Percentiles rank a stretch among this genome's conserved stretches.
These are phyloP conservation scores for Battus philenor DNA, from an alignment of 1,140 invertebrate genomes.

Conservation along the genomic window DNA sequence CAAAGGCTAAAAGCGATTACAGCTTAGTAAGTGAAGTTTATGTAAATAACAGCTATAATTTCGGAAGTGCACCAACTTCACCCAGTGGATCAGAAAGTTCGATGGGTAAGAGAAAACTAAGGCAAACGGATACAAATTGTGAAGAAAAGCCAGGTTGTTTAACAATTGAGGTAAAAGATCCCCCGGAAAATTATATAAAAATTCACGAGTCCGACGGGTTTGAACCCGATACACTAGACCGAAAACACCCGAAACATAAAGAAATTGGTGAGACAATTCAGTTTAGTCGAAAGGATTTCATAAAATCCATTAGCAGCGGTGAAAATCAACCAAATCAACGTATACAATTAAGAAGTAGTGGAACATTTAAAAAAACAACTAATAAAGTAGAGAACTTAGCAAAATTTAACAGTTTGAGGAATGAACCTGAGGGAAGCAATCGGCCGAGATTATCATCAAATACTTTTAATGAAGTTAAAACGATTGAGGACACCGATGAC, in stretches of 20 bases:
- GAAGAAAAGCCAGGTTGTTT: constrained; percentile 81
- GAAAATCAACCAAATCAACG: constrained; percentile 78
- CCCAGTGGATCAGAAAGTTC: constrained; percentile 81
- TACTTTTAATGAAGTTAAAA: constrained; percentile 41
- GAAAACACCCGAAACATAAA: constrained; percentile 83
- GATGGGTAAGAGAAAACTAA: constrained; percentile 69
- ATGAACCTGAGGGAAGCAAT: constrained; percentile 82
- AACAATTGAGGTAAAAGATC: constrained; percentile 87
- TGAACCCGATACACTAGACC: constrained; percentile 89
- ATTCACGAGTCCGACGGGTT: constrained; percentile 85
- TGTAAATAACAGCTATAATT: constrained; percentile 85
- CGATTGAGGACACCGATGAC: constrained; percentile 35
- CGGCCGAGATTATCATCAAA: constrained; percentile 37
- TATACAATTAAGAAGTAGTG: constrained; percentile 68
- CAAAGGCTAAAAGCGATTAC: constrained; percentile 69
- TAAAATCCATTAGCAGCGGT: constrained; percentile 75
- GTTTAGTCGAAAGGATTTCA: constrained; percentile 53
- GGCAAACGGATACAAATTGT: constrained; percentile 68
- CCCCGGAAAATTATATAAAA: constrained; percentile 81
- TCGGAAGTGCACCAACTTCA: constrained; percentile 77
- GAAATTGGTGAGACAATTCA: constrained; percentile 52
- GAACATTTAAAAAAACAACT: constrained; percentile 78
- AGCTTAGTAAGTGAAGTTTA: constrained; percentile 86
- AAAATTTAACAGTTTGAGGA: constrained; percentile 81
- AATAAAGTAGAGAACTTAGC: constrained; percentile 53